A percentile compares a stretch with the other conserved stretches of the same genome.
Conservation (phyloP, 2,888 invertebrate species). For the Bellardia bayeri region DNA sequence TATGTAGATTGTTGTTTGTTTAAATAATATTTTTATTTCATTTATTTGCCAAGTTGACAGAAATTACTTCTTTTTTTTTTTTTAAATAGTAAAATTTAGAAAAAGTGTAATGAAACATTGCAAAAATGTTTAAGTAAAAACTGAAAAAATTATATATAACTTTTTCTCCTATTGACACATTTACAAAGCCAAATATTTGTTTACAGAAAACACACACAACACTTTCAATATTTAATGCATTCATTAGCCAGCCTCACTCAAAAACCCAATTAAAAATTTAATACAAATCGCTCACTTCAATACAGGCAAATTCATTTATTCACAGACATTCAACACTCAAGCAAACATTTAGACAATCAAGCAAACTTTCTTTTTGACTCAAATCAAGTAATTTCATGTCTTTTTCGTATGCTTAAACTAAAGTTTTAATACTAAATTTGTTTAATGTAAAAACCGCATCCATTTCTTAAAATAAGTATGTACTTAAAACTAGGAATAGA, state of each 20-base stretch:
- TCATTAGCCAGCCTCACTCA: not conserved
- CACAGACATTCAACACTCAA: constrained; percentile 14
- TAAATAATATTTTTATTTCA: constrained; percentile 15
- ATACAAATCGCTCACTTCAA: not conserved
- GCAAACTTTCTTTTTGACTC: not conserved
- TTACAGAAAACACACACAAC: not conserved
- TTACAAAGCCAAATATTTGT: not conserved
- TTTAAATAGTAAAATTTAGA: not conserved
- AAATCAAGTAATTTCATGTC: constrained; percentile 27
- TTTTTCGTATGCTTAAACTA: constrained; percentile 28
- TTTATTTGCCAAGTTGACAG: constrained; percentile 63
- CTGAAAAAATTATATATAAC: not conserved
- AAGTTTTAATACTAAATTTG: constrained; percentile 29
- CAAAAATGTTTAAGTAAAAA: constrained; percentile 4
- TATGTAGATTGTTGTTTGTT: too few relatives aligned
- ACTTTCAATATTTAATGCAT: not conserved
- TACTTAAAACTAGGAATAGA: constrained; percentile 54
- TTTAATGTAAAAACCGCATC: constrained; percentile 74
- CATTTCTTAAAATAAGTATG: constrained; percentile 64
- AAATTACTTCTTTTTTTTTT: constrained; percentile 62
- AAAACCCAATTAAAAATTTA: not conserved
- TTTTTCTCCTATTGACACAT: not conserved
- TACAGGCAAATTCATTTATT: not conserved
- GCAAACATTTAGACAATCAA: not conserved
- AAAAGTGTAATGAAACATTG: constrained; percentile 7